Conservation (phyloP, 1,140 invertebrate species). For the Linepithema humile region DNA sequence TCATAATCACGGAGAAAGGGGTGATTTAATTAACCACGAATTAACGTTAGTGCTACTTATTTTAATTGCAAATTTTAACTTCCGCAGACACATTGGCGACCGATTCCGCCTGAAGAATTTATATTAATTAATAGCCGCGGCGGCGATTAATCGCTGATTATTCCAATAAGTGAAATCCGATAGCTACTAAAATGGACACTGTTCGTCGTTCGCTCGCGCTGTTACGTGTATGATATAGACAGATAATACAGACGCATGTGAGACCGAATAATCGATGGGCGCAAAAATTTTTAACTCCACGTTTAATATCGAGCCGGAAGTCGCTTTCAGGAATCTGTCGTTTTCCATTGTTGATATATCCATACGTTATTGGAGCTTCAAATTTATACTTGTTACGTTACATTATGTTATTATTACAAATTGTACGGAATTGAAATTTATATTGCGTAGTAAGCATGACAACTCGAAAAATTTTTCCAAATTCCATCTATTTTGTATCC, state of each 20-base stretch:
- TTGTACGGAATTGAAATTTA: too few species aligned
- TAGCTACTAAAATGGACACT: conserved; percentile 50
- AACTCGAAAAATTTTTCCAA: too few species aligned
- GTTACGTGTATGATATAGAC: conserved; percentile 14
- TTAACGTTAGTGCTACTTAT: conserved; percentile 15
- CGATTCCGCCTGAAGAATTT: conserved; percentile 29
- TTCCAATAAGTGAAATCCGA: conserved; percentile 56
- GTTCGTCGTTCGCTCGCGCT: conserved; percentile 29
- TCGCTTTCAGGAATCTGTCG: not conserved
- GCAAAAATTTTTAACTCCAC: conserved; percentile 26
- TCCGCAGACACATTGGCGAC: not conserved
- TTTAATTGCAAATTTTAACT: conserved; percentile 31
- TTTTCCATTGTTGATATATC: not conserved
- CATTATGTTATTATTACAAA: too few species aligned
- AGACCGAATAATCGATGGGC: conserved; percentile 36
- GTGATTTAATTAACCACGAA: conserved; percentile 10
- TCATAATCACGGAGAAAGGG: not conserved
- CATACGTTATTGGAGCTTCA: not conserved
- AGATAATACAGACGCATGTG: conserved; percentile 19
- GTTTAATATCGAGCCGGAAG: not conserved
- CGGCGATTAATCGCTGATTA: conserved; percentile 53
- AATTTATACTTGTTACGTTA: not conserved
- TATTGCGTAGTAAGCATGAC: too few species aligned
- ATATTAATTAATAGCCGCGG: conserved; percentile 52
- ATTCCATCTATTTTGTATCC: too few species aligned